phyloP scores from a whole-genome alignment of 2,113 vertebrate genomes.

The Gymnogyps californianus region DNA sequence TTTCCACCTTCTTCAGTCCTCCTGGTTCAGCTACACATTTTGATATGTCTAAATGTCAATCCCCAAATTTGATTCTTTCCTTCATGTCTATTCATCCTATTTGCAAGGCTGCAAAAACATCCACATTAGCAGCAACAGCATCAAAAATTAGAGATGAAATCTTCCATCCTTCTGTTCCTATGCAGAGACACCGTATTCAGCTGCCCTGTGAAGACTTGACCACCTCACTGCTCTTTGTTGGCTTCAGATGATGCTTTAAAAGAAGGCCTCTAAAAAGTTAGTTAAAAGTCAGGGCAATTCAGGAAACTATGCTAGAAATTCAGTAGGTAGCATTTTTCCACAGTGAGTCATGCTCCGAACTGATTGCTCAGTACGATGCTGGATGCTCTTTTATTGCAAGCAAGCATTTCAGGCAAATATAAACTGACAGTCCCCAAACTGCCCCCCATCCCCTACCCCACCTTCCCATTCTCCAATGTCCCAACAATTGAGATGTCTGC shows the following conservation, averaged over 20 bases:
- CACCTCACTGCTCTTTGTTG: not conserved
- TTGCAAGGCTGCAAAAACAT: not conserved
- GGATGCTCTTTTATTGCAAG: not conserved
- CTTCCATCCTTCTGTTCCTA: not conserved
- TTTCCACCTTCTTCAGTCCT: not conserved
- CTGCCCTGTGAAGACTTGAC: not conserved
- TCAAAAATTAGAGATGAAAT: not conserved
- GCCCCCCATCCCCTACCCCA: too few species aligned
- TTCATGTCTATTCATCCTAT: not conserved
- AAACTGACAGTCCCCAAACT: not conserved
- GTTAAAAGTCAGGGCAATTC: not conserved
- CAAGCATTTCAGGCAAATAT: not conserved
- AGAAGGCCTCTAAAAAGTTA: not conserved
- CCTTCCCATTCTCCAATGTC: not conserved
- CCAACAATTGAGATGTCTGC: not conserved
- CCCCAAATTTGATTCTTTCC: not conserved
- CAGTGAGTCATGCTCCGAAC: not conserved
- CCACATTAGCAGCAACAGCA: not conserved
- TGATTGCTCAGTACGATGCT: accelerated
- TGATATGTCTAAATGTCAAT: not conserved
- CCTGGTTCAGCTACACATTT: not conserved
- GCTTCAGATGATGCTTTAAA: not conserved
- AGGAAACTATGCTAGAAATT: not conserved
- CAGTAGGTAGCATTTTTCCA: not conserved
- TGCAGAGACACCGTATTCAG: not conserved